Conservation (phyloP, 2,888 invertebrate genomes). For the Erebia epiphron region DNA sequence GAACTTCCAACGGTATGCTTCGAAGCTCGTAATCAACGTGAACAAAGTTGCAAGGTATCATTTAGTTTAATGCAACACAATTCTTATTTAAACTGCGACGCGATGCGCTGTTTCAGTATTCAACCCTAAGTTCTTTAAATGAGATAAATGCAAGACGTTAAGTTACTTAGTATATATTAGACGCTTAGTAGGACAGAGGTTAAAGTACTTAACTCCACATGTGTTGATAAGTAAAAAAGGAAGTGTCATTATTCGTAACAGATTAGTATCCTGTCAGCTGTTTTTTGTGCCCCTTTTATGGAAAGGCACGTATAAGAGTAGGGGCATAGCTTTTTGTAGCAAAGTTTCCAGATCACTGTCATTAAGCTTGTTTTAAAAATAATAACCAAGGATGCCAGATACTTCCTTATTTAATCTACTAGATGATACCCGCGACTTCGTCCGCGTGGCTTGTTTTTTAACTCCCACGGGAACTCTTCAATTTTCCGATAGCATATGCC, state of each 20-base stretch:
- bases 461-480: too few relatives aligned
- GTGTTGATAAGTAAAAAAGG: conserved; percentile 64
- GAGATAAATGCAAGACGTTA: not conserved
- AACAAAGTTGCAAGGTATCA: too few relatives aligned
- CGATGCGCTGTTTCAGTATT: not conserved
- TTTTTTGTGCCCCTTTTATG: conserved; percentile 31
- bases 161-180: conserved; percentile 7
- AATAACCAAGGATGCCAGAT: not conserved
- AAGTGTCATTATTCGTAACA: conserved; percentile 40
- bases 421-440: too few relatives aligned
- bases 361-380: conserved; percentile 4
- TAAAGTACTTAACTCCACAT: conserved; percentile 47
- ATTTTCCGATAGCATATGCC: too few relatives aligned
- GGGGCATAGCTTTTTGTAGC: conserved; percentile 7
- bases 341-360: conserved; percentile 5
- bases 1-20: too few relatives aligned
- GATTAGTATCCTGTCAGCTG: conserved; percentile 37
- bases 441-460: too few relatives aligned
- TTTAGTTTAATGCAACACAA: too few relatives aligned
- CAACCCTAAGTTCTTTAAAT: not conserved
- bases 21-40: too few relatives aligned
- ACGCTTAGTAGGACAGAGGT: not conserved
- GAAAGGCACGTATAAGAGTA: conserved; percentile 8
- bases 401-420: not conserved
- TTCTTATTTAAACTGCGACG: too few relatives aligned